Evolutionary conservation across 2,888 invertebrate genomes (phyloP).

Genomic region (Hedychridium roseum): DNA sequence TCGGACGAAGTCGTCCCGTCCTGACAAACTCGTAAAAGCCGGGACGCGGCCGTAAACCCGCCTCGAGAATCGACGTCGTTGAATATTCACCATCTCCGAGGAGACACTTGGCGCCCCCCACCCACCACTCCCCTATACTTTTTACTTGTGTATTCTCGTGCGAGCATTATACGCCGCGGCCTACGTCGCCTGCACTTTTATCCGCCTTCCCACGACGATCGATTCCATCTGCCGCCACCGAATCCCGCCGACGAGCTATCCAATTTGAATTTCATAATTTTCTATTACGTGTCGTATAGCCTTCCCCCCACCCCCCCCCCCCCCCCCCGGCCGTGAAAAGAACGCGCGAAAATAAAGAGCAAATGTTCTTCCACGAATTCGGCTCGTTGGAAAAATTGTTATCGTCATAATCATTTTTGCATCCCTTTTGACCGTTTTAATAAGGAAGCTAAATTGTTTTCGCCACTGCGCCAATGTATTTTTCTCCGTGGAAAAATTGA

Average conservation of each 20-base stretch:
- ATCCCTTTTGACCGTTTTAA: too few species aligned
- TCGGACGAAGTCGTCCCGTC: conserved; percentile 37
- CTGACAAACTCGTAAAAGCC: conserved; percentile 43
- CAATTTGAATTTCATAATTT: too few species aligned
- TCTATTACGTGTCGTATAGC: too few species aligned
- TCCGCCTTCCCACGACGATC: conserved; percentile 6
- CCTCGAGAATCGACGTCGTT: conserved; percentile 24
- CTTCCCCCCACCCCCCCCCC: too few species aligned
- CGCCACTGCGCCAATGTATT: not conserved
- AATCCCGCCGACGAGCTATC: too few species aligned
- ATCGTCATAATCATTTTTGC: too few species aligned
- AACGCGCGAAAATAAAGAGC: too few species aligned
- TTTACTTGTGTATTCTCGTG: not conserved
- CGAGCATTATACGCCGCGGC: conserved; percentile 25
- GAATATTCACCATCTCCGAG: conserved; percentile 42
- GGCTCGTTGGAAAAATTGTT: too few species aligned
- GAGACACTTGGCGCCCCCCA: not conserved
- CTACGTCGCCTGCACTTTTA: conserved; percentile 15
- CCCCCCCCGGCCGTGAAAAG: too few species aligned
- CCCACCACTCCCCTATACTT: not conserved
- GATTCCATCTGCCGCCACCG: conserved; percentile 1
- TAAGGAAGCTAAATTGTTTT: too few species aligned
- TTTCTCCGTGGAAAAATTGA: too few species aligned
- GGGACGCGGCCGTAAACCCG: conserved; percentile 29
- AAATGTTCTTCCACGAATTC: too few species aligned